Evolutionary conservation across 2,888 invertebrate species (phyloP).

Genomic region (Tridacna crocea): DNA sequence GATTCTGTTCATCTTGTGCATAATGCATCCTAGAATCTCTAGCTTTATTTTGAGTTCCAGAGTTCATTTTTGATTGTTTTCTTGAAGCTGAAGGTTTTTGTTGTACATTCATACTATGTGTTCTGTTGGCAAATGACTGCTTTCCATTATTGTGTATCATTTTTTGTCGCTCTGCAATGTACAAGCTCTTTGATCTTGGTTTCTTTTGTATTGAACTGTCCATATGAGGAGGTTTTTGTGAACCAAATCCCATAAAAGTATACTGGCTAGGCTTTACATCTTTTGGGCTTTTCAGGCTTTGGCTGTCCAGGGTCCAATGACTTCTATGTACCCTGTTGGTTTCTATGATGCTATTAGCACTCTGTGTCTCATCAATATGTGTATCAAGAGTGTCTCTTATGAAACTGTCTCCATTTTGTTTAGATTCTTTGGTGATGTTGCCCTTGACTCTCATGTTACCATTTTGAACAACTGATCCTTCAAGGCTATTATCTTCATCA

Average conservation of each 20-base stretch:
- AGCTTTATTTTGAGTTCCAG: background rate
- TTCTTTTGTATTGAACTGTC: background rate
- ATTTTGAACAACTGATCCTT: background rate
- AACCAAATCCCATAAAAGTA: slow-evolving; percentile 11
- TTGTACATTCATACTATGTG: background rate
- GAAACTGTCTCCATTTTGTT: background rate
- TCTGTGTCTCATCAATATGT: background rate
- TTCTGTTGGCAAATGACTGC: background rate
- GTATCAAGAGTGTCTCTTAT: background rate
- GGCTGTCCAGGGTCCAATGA: slow-evolving; percentile 15
- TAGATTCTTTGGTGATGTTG: background rate
- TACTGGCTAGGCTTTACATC: slow-evolving; percentile 20
- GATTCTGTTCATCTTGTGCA: background rate
- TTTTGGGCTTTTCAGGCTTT: slow-evolving; percentile 22
- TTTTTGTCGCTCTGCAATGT: slow-evolving; percentile 5
- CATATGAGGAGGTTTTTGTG: background rate
- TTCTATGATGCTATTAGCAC: background rate
- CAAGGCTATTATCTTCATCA: slow-evolving; percentile 1
- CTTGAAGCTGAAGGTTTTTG: background rate
- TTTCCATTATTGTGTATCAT: slow-evolving; percentile 5
- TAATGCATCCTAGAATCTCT: background rate
- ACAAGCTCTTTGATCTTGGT: slow-evolving; percentile 5
- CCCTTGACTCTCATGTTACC: background rate
- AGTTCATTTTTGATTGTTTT: background rate
- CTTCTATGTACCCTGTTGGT: slow-evolving; percentile 12